A percentile compares a stretch with the other conserved stretches of the same genome.
Evolutionary conservation across 1,140 invertebrate species (phyloP).

Genomic region (Phenacoccus solenopsis): DNA sequence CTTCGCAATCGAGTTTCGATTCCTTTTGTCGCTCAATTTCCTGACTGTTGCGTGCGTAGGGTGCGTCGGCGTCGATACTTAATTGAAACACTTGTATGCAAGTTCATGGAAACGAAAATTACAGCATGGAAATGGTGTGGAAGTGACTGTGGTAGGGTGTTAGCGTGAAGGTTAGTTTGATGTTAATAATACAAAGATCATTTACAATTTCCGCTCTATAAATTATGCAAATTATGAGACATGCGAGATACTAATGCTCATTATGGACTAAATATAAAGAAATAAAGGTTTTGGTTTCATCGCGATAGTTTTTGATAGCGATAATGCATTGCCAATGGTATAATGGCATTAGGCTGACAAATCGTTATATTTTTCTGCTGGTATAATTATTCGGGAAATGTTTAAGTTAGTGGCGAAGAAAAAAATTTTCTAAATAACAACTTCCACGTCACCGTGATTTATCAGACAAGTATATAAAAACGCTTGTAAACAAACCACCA

Average conservation of each 20-base stretch:
- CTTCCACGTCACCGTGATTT: no score
- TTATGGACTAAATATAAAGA: not conserved
- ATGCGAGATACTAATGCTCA: not conserved
- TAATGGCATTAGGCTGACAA: not conserved
- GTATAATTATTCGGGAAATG: not conserved
- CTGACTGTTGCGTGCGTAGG: not conserved
- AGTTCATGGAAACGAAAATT: not conserved
- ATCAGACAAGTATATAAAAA: no score
- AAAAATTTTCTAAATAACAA: no score
- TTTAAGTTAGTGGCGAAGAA: not conserved
- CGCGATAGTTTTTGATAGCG: not conserved
- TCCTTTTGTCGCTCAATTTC: not conserved
- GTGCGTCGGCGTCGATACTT: no score
- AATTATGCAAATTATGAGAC: not conserved
- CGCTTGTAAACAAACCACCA: no score
- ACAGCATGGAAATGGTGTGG: no score
- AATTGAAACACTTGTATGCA: slow-evolving; percentile 2
- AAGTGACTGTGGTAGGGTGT: not conserved
- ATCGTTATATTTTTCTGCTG: not conserved
- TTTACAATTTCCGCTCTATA: not conserved
- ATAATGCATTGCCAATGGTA: not conserved
- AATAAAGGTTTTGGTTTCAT: not conserved
- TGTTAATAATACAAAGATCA: not conserved
- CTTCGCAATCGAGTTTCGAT: not conserved
- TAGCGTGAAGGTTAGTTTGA: not conserved